Evolutionary conservation across 1,140 invertebrate genomes (phyloP), one percentile per base, ranked within the genome.

Genomic region (Bicyclus anynana): DNA sequence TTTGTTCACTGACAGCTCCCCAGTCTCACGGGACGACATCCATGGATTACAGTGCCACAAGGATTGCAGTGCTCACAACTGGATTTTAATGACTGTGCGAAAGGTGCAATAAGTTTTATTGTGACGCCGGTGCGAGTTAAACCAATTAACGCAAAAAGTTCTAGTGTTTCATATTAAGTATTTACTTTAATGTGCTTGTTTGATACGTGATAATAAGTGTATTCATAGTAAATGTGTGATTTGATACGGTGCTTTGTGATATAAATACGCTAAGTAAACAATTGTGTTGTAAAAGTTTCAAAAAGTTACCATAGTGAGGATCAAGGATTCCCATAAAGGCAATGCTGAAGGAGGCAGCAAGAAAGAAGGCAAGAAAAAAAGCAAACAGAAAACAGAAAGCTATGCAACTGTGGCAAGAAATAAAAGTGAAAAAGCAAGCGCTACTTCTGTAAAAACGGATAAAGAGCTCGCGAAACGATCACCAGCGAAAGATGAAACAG

Each of bases 301-400:
- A 53, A 75, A 67, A 81, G 86, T 82, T 83, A 80, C 78, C 87
- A 90, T 89, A 84, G 89, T 90, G 87, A 88, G 89, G 82, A 88
- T 90, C 76, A 90, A 90, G 80, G 89, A 90, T 89, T 83, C 84
- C 56, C 77, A 84, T 62, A 89, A 89, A 76, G 86, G 72, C 79
- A 84, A 90, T 90, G 89, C 82, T 72, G 89, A 89, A 69, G 79
- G 82, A 67, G 77, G 81, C 72, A 76, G 80, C 76, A 90, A 89
- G 74, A 90, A 90, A 84, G 89, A 90, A 89, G 82, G 75, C 78
- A 90, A 90, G 80, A 90, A 87, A 88, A 90, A 90, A 85, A 84
- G 56, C 64, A 68, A 87, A 74, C 87, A 85, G 63, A 89, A 88
- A 58, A 62, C 74, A 20, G 84, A 88, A 67, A 72, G 57, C 44